phyloP scores from a whole-genome alignment of 2,797 vertebrate genomes.

The Aplochiton taeniatus region DNA sequence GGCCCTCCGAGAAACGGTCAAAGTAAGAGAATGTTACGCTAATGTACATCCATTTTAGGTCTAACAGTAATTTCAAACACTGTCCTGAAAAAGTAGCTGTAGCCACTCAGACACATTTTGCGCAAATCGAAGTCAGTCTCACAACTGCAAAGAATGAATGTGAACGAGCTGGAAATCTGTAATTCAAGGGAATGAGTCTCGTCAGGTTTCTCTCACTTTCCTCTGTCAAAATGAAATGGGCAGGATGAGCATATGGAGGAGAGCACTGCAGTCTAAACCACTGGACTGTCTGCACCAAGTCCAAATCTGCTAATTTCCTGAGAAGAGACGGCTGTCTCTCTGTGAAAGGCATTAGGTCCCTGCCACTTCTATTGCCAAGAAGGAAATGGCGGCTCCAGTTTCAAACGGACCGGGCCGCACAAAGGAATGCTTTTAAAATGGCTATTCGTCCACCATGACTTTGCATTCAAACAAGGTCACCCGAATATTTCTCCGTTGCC shows the following conservation, averaged over 20 bases:
- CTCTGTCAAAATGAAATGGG: too few relatives aligned
- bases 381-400: slow-evolving; percentile 64
- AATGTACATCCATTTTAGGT: too few relatives aligned
- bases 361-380: slow-evolving; percentile 50
- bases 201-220: too few relatives aligned
- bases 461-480: slow-evolving; percentile 58
- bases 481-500: slow-evolving; percentile 44
- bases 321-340: slow-evolving; percentile 54
- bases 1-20: too few relatives aligned
- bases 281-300: slow-evolving; percentile 11
- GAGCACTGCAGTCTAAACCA: neutral
- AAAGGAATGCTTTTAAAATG: slow-evolving; percentile 52
- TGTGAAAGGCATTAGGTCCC: slow-evolving; percentile 69
- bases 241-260: neutral
- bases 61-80: too few relatives aligned
- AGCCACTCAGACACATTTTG: too few relatives aligned
- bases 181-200: too few relatives aligned
- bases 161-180: too few relatives aligned
- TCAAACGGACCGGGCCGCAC: slow-evolving; percentile 58
- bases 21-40: too few relatives aligned
- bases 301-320: slow-evolving; percentile 65
- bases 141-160: too few relatives aligned
- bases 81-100: too few relatives aligned
- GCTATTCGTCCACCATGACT: slow-evolving; percentile 24
- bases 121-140: too few relatives aligned